These are phyloP conservation scores for Watsonalla cultraria DNA, from an alignment of 2,888 invertebrate genomes.

Conservation along the genomic window DNA sequence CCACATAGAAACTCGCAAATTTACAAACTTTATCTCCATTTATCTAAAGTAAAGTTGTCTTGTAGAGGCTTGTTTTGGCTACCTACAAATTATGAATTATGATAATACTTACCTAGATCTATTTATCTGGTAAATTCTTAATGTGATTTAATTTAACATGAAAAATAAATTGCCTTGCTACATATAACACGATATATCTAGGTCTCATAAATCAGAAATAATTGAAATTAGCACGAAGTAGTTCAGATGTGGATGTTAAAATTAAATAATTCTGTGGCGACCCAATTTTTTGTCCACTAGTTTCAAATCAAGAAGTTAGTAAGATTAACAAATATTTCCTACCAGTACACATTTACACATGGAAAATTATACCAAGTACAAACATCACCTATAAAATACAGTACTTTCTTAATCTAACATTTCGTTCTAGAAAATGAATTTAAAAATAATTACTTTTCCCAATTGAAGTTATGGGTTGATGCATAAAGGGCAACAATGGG, in stretches of 20 bases:
- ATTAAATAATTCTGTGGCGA: background rate
- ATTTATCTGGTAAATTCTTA: too few relatives aligned
- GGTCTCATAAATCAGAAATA: background rate
- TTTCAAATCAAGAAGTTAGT: background rate
- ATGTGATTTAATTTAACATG: too few relatives aligned
- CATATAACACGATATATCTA: background rate
- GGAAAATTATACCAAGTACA: background rate
- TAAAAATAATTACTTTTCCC: background rate
- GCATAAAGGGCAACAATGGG: background rate
- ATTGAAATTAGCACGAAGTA: background rate
- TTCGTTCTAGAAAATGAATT: too few relatives aligned
- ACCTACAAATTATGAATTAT: background rate
- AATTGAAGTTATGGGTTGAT: background rate
- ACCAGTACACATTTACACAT: background rate
- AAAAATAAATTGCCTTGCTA: too few relatives aligned
- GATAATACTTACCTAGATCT: too few relatives aligned
- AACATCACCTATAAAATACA: too few relatives aligned
- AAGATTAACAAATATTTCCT: background rate
- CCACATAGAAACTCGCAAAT: too few relatives aligned
- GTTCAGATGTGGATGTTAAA: background rate
- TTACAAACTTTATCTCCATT: too few relatives aligned
- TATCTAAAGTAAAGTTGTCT: too few relatives aligned
- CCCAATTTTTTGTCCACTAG: background rate
- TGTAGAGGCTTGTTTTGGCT: background rate
- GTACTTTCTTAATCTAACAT: too few relatives aligned